These are phyloP conservation scores for Lethenteron reissneri DNA, from an alignment of 2,113 vertebrate genomes.

Conservation along the genomic window DNA sequence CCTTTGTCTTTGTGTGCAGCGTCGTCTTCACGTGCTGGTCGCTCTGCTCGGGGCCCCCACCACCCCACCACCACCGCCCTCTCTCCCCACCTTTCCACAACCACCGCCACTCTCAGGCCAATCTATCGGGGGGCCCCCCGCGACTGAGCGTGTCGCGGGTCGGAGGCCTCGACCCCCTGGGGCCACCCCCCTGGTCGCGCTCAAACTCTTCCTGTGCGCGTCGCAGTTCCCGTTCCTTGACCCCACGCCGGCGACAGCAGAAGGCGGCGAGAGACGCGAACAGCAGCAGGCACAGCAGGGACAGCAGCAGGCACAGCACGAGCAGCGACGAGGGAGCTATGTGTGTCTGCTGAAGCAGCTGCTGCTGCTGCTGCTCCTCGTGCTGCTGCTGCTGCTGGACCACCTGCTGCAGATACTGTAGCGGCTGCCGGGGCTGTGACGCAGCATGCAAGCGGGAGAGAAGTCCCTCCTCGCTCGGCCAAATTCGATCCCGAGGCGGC, in stretches of 20 bases:
- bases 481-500: too few species aligned
- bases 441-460: too few species aligned
- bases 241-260: background rate
- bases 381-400: too few species aligned
- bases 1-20: too few species aligned
- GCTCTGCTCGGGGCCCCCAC: background rate
- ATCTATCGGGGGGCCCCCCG: background rate
- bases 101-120: background rate
- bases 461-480: too few species aligned
- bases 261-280: background rate
- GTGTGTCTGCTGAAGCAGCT: background rate
- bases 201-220: background rate
- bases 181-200: background rate
- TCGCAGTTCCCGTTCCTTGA: background rate
- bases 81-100: background rate
- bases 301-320: background rate
- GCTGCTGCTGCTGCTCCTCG: too few species aligned
- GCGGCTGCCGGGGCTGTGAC: too few species aligned
- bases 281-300: background rate
- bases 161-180: too few species aligned
- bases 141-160: too few species aligned
- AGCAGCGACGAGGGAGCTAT: constrained; percentile 2
- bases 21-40: background rate
- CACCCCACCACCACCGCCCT: background rate
- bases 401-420: too few species aligned